Conservation (phyloP, 1,140 invertebrate species). For the Halictus rubicundus region DNA sequence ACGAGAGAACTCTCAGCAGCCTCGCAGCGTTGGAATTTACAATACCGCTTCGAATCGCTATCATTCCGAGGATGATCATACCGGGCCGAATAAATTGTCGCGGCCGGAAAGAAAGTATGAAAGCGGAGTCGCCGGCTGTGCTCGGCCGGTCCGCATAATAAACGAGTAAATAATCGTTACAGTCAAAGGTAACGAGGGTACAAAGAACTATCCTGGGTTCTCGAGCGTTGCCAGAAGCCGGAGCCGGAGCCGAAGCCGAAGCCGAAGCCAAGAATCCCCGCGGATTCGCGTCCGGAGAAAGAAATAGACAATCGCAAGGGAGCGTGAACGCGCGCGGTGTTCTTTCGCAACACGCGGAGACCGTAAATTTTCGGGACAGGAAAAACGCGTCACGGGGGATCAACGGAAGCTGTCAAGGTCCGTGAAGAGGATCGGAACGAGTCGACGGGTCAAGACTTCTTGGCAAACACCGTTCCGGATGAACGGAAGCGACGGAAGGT, state of each 20-base stretch:
- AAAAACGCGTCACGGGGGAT: slow-evolving; percentile 31
- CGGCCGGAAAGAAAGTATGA: no score
- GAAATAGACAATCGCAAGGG: not conserved
- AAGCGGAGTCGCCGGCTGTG: no score
- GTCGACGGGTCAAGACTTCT: slow-evolving; percentile 45
- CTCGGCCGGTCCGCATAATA: not conserved
- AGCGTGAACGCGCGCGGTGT: not conserved
- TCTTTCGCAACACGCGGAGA: slow-evolving; percentile 22
- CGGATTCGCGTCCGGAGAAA: not conserved
- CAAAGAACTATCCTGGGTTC: not conserved
- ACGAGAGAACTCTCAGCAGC: no score
- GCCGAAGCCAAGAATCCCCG: not conserved
- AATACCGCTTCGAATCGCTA: no score
- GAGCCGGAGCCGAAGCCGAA: not conserved
- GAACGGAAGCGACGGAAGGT: slow-evolving; percentile 44
- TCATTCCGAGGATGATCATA: no score
- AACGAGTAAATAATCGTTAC: not conserved
- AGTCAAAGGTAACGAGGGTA: not conserved
- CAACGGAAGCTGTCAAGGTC: slow-evolving; percentile 59
- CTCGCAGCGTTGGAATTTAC: no score
- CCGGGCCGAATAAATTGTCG: no score
- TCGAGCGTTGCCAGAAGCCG: not conserved
- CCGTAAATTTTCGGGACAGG: slow-evolving; percentile 45
- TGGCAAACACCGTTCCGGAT: slow-evolving; percentile 46
- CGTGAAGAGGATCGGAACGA: slow-evolving; percentile 7